Percentiles rank a stretch among this genome's conserved stretches.
Evolutionary conservation across 2,113 vertebrate genomes (phyloP).

Genomic region (Panurus biarmicus): DNA sequence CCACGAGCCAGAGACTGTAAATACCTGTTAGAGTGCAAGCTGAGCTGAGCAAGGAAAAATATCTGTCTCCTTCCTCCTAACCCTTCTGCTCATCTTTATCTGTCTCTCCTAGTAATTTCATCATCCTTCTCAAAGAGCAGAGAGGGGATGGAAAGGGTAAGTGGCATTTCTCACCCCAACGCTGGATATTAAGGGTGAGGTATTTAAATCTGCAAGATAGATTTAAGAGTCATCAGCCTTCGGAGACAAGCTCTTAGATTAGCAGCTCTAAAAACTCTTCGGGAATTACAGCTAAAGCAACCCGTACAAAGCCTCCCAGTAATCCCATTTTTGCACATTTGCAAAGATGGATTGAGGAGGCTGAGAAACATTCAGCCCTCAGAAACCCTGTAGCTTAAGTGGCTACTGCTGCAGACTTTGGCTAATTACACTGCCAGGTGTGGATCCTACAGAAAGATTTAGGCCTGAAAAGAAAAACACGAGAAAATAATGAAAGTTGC

Average conservation of each 20-base stretch:
- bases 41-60: constrained; percentile 45
- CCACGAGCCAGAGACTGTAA: constrained; percentile 51
- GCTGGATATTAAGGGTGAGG: background rate
- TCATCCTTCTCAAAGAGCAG: constrained; percentile 4
- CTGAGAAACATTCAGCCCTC: background rate
- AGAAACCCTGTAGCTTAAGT: background rate
- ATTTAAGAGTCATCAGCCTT: constrained; percentile 15
- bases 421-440: background rate
- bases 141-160: constrained; percentile 6
- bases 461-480: background rate
- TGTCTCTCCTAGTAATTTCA: constrained; percentile 31
- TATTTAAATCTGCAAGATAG: constrained; percentile 14
- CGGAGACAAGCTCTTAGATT: background rate
- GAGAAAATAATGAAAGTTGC: background rate
- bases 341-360: background rate
- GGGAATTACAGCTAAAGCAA: background rate
- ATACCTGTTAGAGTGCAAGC: constrained; percentile 58
- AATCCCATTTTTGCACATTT: constrained; percentile 53
- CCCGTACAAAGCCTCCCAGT: constrained; percentile 10
- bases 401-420: background rate
- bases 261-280: constrained; percentile 16
- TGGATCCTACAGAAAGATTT: background rate
- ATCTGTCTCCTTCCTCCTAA: background rate
- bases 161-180: background rate
- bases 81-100: constrained; percentile 30